Conservation (phyloP, 2,113 vertebrate genomes). For the Thamnaconus septentrionalis region DNA sequence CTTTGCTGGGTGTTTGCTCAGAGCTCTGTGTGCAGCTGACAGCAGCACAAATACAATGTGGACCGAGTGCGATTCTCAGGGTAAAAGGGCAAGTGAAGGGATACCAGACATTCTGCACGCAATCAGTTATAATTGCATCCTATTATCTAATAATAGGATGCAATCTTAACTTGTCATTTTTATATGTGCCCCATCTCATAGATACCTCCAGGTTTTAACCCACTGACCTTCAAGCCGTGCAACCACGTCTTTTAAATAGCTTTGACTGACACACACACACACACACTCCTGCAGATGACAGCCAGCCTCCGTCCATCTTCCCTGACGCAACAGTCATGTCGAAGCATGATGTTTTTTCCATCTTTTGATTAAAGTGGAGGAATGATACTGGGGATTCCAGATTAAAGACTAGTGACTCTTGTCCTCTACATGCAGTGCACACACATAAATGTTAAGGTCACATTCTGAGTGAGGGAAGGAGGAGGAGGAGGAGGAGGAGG, state of each 20-base stretch:
- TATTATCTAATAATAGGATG: too few relatives aligned
- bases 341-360: constrained; percentile 18
- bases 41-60: constrained; percentile 16
- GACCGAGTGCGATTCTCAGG: constrained; percentile 6
- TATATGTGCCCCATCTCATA: too few relatives aligned
- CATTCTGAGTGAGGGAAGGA: background rate
- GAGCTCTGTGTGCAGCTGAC: constrained; percentile 4
- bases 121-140: too few relatives aligned
- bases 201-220: constrained; percentile 25
- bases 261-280: constrained; percentile 20
- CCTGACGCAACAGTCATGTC: constrained; percentile 22
- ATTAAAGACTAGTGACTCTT: constrained; percentile 30
- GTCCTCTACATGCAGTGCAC: constrained; percentile 10
- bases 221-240: constrained; percentile 33
- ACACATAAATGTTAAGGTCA: constrained; percentile 13
- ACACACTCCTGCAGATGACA: background rate
- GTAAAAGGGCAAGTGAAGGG: too few relatives aligned
- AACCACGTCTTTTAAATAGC: constrained; percentile 41
- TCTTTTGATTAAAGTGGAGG: constrained; percentile 49
- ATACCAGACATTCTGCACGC: too few relatives aligned
- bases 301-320: constrained; percentile 26
- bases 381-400: constrained; percentile 11
- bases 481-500: background rate
- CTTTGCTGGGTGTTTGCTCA: constrained; percentile 2
- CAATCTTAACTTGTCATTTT: too few relatives aligned